phyloP scores from a whole-genome alignment of 1,140 invertebrate genomes.

The Leptinotarsa texana region DNA sequence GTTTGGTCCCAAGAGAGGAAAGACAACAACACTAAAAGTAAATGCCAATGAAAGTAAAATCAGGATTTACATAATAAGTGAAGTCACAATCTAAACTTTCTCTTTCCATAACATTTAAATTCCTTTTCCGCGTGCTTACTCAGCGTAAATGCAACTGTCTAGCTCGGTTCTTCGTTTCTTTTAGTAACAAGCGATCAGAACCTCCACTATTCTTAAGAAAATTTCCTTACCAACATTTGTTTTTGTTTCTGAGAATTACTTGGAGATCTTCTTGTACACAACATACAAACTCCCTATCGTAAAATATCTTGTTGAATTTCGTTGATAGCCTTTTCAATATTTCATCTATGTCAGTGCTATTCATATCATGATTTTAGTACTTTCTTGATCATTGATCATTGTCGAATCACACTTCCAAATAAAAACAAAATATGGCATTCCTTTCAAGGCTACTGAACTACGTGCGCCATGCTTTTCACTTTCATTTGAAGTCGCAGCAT shows the following conservation, averaged over 20 bases:
- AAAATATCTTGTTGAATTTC: constrained; percentile 49
- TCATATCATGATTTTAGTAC: constrained; percentile 39
- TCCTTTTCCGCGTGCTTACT: constrained; percentile 39
- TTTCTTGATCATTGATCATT: not conserved
- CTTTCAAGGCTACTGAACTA: constrained; percentile 3
- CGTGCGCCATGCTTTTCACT: not conserved
- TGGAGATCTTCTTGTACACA: constrained; percentile 46
- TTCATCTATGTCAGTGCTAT: constrained; percentile 40
- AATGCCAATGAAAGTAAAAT: constrained; percentile 51
- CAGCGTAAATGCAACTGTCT: constrained; percentile 15
- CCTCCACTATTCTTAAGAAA: not conserved
- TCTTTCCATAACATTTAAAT: constrained; percentile 44
- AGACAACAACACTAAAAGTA: constrained; percentile 51
- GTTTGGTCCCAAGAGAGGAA: constrained; percentile 47
- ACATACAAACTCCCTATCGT: constrained; percentile 46
- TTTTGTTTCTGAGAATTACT: constrained; percentile 38
- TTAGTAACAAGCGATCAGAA: too few species aligned
- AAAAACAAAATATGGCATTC: not conserved
- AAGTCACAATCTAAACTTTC: constrained; percentile 44
- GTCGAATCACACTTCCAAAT: constrained; percentile 1
- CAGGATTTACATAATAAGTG: constrained; percentile 48
- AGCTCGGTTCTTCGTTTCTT: not conserved
- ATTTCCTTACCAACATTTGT: constrained; percentile 44
- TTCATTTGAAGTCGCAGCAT: not conserved
- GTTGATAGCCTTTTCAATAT: constrained; percentile 43